Evolutionary conservation across 2,888 invertebrate genomes (phyloP).

Genomic region (Drosophila percnosoma): DNA sequence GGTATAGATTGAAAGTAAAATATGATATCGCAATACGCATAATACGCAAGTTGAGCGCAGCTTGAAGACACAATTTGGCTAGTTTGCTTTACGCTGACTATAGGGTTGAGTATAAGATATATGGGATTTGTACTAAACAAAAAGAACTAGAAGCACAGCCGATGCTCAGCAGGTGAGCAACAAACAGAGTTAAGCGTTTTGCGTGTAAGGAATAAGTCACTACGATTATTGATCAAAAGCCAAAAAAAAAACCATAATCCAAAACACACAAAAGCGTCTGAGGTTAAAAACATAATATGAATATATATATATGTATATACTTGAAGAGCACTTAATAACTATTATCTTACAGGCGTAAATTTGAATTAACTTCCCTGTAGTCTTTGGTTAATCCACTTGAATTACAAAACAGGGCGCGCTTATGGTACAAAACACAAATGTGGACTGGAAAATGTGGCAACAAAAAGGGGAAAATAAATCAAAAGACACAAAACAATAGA

Average conservation of each 20-base stretch:
- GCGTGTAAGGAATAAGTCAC: conserved; percentile 19
- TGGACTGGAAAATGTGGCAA: conserved; percentile 49
- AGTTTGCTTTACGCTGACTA: conserved; percentile 38
- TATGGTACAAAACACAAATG: conserved; percentile 47
- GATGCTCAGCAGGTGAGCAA: conserved; percentile 33
- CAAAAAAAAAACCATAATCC: conserved; percentile 1
- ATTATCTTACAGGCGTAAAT: conserved; percentile 56
- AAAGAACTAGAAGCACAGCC: conserved; percentile 53
- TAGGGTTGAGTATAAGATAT: conserved; percentile 16
- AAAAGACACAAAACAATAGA: conserved; percentile 10
- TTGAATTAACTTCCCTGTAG: conserved; percentile 78
- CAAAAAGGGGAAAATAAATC: conserved; percentile 17
- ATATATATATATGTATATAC: neutral
- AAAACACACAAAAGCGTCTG: conserved; percentile 38
- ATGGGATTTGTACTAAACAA: conserved; percentile 21
- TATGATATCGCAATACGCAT: conserved; percentile 71
- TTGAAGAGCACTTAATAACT: conserved; percentile 13
- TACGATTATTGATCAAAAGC: conserved; percentile 40
- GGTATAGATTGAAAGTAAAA: conserved; percentile 61
- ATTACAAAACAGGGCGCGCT: conserved; percentile 66
- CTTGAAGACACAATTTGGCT: conserved; percentile 49
- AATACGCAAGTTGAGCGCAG: conserved; percentile 59
- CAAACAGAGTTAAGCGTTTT: conserved; percentile 33
- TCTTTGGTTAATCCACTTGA: conserved; percentile 74
- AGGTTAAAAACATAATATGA: conserved; percentile 13